These are phyloP conservation scores for Pseudochromis fuscus DNA, from an alignment of 2,797 vertebrate genomes.

Conservation along the genomic window DNA sequence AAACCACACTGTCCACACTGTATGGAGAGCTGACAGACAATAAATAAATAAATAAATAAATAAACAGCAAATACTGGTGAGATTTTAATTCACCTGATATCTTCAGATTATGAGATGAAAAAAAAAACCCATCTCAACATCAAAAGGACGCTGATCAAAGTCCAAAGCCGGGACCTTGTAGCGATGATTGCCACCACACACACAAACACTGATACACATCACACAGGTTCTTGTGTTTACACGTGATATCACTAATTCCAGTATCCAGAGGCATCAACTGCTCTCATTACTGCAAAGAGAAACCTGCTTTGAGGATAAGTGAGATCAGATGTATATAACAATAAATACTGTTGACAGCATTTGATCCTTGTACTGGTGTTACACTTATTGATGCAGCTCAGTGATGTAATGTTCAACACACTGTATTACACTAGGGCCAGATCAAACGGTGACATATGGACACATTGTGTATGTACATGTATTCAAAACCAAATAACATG, in stretches of 20 bases:
- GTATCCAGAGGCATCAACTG: conserved; percentile 12
- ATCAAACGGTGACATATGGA: no score
- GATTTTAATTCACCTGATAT: conserved; percentile 7
- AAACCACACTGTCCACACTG: conserved; percentile 19
- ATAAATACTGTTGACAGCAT: conserved; percentile 34
- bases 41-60: no score
- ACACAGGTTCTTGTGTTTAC: conserved; percentile 11
- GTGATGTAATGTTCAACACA: conserved; percentile 45
- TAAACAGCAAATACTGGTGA: conserved; percentile 9
- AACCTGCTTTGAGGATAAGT: conserved; percentile 33
- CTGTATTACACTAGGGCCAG: conserved; percentile 1
- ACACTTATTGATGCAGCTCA: conserved; percentile 17
- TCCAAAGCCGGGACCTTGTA: conserved; percentile 6
- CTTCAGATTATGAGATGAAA: conserved; percentile 5
- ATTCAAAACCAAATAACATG: no score
- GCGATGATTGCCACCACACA: neutral
- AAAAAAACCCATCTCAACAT: conserved; percentile 6
- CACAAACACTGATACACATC: neutral
- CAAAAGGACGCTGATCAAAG: neutral
- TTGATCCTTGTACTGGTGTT: conserved; percentile 13
- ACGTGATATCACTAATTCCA: conserved; percentile 18
- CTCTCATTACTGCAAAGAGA: conserved; percentile 29
- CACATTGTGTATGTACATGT: no score
- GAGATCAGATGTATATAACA: conserved; percentile 17
- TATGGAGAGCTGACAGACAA: conserved; percentile 23